Evolutionary conservation across 2,888 invertebrate genomes (phyloP).

Genomic region (Heliconius ethilla): DNA sequence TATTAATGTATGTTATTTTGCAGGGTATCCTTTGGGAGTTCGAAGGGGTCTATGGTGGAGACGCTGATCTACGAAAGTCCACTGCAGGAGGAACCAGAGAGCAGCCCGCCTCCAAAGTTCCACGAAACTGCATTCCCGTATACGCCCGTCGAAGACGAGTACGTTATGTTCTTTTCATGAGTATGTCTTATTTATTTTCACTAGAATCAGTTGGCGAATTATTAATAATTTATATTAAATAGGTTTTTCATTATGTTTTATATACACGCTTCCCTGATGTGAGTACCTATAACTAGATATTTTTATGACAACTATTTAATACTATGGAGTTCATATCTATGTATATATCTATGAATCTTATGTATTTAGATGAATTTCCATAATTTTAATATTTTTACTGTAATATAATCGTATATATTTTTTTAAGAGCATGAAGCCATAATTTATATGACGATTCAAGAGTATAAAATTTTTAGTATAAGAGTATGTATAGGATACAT

Average conservation of each 20-base stretch:
- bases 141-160: slow-evolving; percentile 83
- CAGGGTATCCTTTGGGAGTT: slow-evolving; percentile 96
- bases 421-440: neutral
- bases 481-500: neutral
- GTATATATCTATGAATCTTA: neutral
- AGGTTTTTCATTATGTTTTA: neutral
- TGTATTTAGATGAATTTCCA: neutral
- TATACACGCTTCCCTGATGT: neutral
- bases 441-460: neutral
- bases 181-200: slow-evolving; percentile 68
- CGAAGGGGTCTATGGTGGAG: slow-evolving; percentile 97
- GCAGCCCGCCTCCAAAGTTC: slow-evolving; percentile 82
- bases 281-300: neutral
- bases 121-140: slow-evolving; percentile 76
- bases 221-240: slow-evolving; percentile 16
- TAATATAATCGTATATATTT: neutral
- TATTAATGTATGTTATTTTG: slow-evolving; percentile 40
- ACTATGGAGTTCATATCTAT: neutral
- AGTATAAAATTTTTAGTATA: neutral
- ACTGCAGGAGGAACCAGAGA: slow-evolving; percentile 89
- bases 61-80: slow-evolving; percentile 94
- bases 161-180: slow-evolving; percentile 69
- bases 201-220: slow-evolving; percentile 44
- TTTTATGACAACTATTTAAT: neutral
- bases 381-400: neutral